Conservation (phyloP, 2,797 vertebrate genomes). For the Buphagus erythrorhynchus region DNA sequence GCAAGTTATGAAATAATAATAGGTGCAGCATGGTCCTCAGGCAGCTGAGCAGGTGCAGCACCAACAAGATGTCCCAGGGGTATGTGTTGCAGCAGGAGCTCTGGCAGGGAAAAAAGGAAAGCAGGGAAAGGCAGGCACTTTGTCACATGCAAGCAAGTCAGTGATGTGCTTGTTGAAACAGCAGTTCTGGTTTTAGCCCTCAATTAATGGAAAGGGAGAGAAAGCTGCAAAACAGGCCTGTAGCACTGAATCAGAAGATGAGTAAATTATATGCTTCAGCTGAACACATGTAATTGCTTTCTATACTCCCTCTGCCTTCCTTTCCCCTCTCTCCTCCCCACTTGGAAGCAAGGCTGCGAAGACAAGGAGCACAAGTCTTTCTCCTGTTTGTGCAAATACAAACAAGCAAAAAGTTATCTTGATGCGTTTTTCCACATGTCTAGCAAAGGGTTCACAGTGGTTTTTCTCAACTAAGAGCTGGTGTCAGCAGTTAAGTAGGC, state of each 20-base stretch:
- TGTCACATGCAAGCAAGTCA: background rate
- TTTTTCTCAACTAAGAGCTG: background rate
- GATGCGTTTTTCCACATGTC: background rate
- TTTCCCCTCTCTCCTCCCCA: background rate
- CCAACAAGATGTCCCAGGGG: background rate
- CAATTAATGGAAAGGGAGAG: background rate
- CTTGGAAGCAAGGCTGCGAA: background rate
- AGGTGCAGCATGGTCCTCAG: background rate
- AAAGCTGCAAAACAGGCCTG: background rate
- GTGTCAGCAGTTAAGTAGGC: background rate
- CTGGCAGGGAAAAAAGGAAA: background rate
- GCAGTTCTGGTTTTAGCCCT: background rate
- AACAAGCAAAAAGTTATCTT: background rate
- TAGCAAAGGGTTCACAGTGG: background rate
- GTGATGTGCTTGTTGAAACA: background rate
- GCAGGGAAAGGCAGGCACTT: background rate
- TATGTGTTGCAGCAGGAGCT: background rate
- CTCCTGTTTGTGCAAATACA: background rate
- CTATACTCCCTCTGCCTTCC: background rate
- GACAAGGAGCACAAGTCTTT: background rate
- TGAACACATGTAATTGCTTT: background rate
- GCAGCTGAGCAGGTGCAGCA: background rate
- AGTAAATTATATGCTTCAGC: background rate
- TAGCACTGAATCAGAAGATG: background rate
- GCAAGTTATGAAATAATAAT: background rate